Conservation (phyloP, 2,113 vertebrate genomes). For the Procapra przewalskii region DNA sequence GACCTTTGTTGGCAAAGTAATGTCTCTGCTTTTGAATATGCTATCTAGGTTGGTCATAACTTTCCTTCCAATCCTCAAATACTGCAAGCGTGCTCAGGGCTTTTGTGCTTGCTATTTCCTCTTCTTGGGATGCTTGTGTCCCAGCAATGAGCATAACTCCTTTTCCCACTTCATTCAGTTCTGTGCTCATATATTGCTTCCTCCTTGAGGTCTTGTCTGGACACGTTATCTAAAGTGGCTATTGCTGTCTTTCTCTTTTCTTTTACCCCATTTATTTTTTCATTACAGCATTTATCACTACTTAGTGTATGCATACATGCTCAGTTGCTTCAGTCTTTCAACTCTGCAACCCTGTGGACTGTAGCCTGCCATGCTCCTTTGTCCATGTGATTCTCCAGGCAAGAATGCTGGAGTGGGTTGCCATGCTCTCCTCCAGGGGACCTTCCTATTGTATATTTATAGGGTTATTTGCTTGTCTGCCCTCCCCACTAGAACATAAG, state of each 20-base stretch:
- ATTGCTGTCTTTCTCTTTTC: neutral
- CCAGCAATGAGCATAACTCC: neutral
- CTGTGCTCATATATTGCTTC: neutral
- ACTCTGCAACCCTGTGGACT: neutral
- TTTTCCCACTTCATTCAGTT: neutral
- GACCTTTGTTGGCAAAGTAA: too few relatives aligned
- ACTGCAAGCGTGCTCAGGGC: neutral
- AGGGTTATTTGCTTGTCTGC: neutral
- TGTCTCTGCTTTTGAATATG: too few relatives aligned
- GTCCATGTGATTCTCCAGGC: neutral
- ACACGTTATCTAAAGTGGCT: neutral
- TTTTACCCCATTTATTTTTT: neutral
- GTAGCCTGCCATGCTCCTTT: neutral
- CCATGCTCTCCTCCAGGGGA: neutral
- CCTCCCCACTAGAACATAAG: neutral
- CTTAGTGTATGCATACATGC: neutral
- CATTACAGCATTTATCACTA: neutral
- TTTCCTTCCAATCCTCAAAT: neutral
- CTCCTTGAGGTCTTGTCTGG: neutral
- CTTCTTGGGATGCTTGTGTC: neutral
- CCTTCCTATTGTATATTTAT: neutral
- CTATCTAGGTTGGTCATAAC: too few relatives aligned
- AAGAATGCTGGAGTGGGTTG: neutral
- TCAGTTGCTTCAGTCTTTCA: neutral
- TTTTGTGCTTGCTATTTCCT: neutral